Percentiles rank a stretch among this genome's conserved stretches.
Conservation (phyloP, 2,113 vertebrate genomes). For the Chauna torquata region DNA sequence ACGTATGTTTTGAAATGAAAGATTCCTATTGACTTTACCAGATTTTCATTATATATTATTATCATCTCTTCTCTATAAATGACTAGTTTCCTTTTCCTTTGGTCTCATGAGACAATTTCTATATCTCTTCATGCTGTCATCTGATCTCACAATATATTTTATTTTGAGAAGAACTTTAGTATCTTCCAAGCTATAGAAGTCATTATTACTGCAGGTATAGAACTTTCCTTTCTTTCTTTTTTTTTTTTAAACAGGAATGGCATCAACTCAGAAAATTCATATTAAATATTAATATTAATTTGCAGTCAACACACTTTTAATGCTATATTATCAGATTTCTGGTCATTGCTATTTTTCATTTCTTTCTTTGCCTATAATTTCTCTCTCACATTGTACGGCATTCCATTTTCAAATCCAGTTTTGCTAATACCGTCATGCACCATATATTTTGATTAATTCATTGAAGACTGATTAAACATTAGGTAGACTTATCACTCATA, state of each 20-base stretch:
- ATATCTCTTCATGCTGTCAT: not conserved
- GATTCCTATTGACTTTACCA: not conserved
- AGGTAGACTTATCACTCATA: not conserved
- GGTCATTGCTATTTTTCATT: not conserved
- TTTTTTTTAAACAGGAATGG: not conserved
- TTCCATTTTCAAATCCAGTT: constrained; percentile 11
- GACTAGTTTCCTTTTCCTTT: not conserved
- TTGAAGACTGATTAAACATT: not conserved
- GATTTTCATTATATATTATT: not conserved
- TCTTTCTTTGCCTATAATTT: not conserved
- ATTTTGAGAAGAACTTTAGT: not conserved
- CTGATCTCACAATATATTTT: not conserved
- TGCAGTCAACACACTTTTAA: not conserved
- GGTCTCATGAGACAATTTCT: not conserved
- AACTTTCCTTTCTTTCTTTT: not conserved
- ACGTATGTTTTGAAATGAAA: not conserved
- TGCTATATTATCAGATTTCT: not conserved
- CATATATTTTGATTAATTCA: not conserved
- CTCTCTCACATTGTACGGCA: not conserved
- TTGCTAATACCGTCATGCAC: not conserved
- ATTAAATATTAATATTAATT: not conserved
- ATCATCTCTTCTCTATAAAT: not conserved
- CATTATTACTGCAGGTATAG: not conserved
- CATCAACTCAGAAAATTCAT: not conserved
- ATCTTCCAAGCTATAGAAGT: not conserved